These are phyloP conservation scores for Hyles euphorbiae DNA, from an alignment of 1,140 invertebrate species.

Conservation along the genomic window DNA sequence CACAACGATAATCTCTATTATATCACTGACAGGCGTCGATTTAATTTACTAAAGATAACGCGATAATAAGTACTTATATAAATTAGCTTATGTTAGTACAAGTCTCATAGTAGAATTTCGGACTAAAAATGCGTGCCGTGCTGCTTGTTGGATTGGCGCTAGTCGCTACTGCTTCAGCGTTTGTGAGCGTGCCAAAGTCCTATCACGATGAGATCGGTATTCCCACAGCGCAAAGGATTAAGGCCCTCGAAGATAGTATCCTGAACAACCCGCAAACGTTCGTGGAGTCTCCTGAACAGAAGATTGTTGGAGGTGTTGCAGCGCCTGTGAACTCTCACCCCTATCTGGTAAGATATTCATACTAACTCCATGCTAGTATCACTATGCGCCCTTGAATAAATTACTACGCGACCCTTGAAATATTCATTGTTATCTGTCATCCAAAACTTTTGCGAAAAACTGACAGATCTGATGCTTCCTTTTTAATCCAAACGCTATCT, in stretches of 20 bases:
- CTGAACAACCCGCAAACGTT: not conserved
- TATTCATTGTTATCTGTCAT: too few species aligned
- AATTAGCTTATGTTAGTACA: not conserved
- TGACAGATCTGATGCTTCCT: too few species aligned
- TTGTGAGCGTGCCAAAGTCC: slow-evolving; percentile 12
- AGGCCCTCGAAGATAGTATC: slow-evolving; percentile 28
- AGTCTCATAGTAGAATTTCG: not conserved
- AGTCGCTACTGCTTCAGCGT: slow-evolving; percentile 16
- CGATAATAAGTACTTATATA: too few species aligned
- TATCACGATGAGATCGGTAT: slow-evolving; percentile 43
- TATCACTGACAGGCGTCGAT: too few species aligned
- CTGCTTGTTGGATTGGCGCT: slow-evolving; percentile 19
- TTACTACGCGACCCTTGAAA: too few species aligned
- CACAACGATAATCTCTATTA: too few species aligned
- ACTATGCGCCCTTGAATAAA: too few species aligned
- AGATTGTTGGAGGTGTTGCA: slow-evolving; percentile 38
- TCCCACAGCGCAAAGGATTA: slow-evolving; percentile 37
- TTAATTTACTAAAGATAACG: too few species aligned
- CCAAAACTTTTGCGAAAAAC: too few species aligned
- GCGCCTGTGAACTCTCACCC: slow-evolving; percentile 31
- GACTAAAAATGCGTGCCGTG: slow-evolving; percentile 24
- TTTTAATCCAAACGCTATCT: too few species aligned
- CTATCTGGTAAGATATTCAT: slow-evolving; percentile 32
- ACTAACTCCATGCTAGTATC: too few species aligned
- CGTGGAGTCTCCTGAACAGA: slow-evolving; percentile 1